These are phyloP conservation scores for Drosophila sechellia DNA, from an alignment of 1,140 invertebrate genomes.

Conservation along the genomic window DNA sequence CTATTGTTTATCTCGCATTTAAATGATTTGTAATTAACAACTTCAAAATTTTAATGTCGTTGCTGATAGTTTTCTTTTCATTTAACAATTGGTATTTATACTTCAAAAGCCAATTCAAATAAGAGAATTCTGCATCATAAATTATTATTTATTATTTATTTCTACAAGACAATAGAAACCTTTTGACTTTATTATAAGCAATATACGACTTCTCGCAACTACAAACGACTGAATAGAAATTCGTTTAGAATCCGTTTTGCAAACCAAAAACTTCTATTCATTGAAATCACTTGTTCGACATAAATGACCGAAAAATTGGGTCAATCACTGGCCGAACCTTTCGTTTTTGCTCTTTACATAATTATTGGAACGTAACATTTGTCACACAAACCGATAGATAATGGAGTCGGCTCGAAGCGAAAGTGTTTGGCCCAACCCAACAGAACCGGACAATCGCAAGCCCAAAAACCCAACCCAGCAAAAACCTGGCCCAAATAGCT, in stretches of 20 bases:
- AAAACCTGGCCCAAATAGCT: slow-evolving; percentile 15
- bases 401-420: slow-evolving; percentile 41
- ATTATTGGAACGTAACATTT: slow-evolving; percentile 81
- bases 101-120: no score
- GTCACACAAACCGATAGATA: slow-evolving; percentile 53
- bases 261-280: slow-evolving; percentile 38
- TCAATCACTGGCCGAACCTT: slow-evolving; percentile 58
- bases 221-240: background rate
- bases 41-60: no score
- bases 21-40: slow-evolving; percentile 22
- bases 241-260: slow-evolving; percentile 17
- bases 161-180: background rate
- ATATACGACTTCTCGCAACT: slow-evolving; percentile 7
- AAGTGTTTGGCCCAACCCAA: slow-evolving; percentile 53
- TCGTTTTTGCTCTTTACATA: slow-evolving; percentile 61
- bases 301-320: slow-evolving; percentile 51
- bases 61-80: no score
- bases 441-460: slow-evolving; percentile 39
- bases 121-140: background rate
- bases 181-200: background rate
- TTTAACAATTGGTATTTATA: no score
- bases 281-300: slow-evolving; percentile 36
- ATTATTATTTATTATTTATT: no score
- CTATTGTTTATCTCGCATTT: background rate
- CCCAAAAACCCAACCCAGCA: slow-evolving; percentile 45